Conservation (phyloP, 1,140 invertebrate genomes). For the Bombus turneri region DNA sequence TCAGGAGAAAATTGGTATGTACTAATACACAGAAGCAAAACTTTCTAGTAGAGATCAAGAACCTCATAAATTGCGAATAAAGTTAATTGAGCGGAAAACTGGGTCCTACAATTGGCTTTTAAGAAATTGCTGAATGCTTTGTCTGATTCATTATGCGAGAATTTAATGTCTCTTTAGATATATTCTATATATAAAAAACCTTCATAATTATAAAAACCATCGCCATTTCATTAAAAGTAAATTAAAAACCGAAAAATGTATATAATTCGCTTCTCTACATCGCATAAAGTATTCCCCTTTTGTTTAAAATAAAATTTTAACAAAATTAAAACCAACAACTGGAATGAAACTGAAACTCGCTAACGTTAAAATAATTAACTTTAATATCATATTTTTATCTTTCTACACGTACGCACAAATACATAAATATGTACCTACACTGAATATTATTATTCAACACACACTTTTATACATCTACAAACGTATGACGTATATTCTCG, state of each 20-base stretch:
- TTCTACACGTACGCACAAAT: no score
- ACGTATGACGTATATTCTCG: neutral
- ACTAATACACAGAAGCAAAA: neutral
- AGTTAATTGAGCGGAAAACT: constrained; percentile 41
- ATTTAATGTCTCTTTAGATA: neutral
- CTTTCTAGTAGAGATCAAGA: neutral
- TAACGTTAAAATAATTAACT: no score
- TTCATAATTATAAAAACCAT: neutral
- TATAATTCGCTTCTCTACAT: no score
- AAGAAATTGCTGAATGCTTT: neutral
- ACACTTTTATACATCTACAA: neutral
- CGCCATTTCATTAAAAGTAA: neutral
- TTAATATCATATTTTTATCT: no score
- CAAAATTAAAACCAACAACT: no score
- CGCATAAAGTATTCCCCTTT: no score
- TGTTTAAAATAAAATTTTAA: no score
- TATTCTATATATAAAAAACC: neutral
- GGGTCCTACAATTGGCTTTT: neutral
- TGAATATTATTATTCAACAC: neutral
- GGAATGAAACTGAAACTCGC: no score
- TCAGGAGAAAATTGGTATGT: neutral
- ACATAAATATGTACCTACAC: no score
- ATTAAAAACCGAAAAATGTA: neutral
- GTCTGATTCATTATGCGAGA: neutral
- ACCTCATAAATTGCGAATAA: constrained; percentile 18